phyloP scores from a whole-genome alignment of 1,140 invertebrate genomes.

The Drosophila melanogaster region Release_6_plus_ISO1_MT NC_004354.4:6332001-6332500 shows the following conservation, averaged over 20 bases:
- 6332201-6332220: constrained; percentile 1
- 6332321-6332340: constrained; percentile 20
- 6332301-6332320: constrained; percentile 30
- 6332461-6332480: constrained; percentile 8
- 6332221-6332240: not conserved
- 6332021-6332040: constrained; percentile 62
- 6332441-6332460: constrained; percentile 45
- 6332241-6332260: not conserved
- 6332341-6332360: constrained; percentile 36
- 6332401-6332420: constrained; percentile 39
- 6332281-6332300: constrained; percentile 30
- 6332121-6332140: constrained; percentile 5
- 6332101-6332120: constrained; percentile 7
- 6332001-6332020: constrained; percentile 56
- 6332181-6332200: not conserved
- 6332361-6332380: constrained; percentile 34
- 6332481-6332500: constrained; percentile 16
- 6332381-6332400: not conserved
- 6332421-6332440: constrained; percentile 27
- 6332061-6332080: constrained; percentile 64
- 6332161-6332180: constrained; percentile 8
- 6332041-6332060: constrained; percentile 62
- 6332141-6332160: constrained; percentile 40
- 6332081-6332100: constrained; percentile 65
- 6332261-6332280: not conserved